phyloP scores from a whole-genome alignment of 2,797 vertebrate genomes.

The Cichlasoma orientale region DNA sequence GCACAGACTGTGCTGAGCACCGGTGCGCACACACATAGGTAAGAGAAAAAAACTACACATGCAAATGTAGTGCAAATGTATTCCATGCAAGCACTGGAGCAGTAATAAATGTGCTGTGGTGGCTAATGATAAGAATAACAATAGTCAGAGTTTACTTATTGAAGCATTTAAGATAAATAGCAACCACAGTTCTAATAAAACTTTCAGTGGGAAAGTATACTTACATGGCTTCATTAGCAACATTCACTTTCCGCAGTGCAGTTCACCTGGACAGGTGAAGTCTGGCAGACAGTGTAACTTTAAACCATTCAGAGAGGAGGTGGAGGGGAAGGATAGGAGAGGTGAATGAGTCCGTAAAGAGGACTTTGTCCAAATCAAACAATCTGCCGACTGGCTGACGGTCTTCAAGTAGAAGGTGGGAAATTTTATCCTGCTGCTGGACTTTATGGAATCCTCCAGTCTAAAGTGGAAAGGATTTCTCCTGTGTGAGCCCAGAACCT shows the following conservation, averaged over 20 bases:
- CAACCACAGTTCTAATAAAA: background rate
- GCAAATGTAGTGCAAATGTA: constrained; percentile 19
- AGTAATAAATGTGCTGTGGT: background rate
- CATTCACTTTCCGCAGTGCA: constrained; percentile 42
- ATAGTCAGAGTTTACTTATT: background rate
- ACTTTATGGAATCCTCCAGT: constrained; percentile 40
- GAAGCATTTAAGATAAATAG: background rate
- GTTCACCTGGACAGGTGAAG: constrained; percentile 78
- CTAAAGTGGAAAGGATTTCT: constrained; percentile 6
- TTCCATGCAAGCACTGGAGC: constrained; percentile 7
- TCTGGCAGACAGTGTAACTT: constrained; percentile 62
- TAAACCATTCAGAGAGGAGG: constrained; percentile 56
- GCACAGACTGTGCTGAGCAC: constrained; percentile 26
- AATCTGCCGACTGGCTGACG: constrained; percentile 40
- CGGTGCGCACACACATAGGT: background rate
- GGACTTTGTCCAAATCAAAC: constrained; percentile 69
- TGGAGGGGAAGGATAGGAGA: constrained; percentile 41
- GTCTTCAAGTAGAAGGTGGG: constrained; percentile 2
- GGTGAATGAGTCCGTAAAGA: constrained; percentile 57
- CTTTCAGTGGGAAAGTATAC: constrained; percentile 16
- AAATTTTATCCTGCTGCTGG: constrained; percentile 44
- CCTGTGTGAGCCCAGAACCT: constrained; percentile 40
- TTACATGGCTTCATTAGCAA: constrained; percentile 56
- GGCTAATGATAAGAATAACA: background rate
- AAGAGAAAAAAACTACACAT: background rate